These are phyloP conservation scores for Urocynchramus pylzowi DNA, from an alignment of 2,113 vertebrate genomes.

Conservation along the genomic window DNA sequence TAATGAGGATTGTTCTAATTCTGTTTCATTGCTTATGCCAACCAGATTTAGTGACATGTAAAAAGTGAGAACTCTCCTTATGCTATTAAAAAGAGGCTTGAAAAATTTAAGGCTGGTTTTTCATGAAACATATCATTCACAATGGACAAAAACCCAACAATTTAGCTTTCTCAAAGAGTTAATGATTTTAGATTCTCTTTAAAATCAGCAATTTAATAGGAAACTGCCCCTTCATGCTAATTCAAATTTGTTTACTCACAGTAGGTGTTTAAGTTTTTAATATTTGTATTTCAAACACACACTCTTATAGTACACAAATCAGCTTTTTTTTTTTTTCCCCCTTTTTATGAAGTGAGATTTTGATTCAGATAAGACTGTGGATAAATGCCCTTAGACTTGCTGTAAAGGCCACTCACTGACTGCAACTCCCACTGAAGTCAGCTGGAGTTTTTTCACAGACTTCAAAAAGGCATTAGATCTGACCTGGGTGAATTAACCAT, in stretches of 20 bases:
- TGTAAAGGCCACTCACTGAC: neutral
- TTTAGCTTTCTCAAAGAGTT: neutral
- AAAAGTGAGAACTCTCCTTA: neutral
- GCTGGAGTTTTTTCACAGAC: neutral
- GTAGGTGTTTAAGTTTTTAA: neutral
- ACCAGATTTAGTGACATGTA: neutral
- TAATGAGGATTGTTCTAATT: neutral
- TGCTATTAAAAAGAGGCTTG: neutral
- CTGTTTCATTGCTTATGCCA: neutral
- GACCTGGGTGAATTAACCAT: neutral
- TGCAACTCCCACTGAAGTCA: neutral
- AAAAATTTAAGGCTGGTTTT: neutral
- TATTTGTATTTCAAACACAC: neutral
- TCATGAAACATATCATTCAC: neutral
- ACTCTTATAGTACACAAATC: neutral
- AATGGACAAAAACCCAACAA: neutral
- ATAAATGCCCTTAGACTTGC: neutral
- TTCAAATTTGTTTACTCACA: neutral
- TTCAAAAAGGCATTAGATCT: neutral
- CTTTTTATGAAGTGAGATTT: neutral
- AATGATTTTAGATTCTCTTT: neutral
- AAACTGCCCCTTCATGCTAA: neutral
- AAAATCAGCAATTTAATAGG: neutral
- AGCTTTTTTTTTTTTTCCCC: neutral
- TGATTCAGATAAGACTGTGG: neutral